phyloP scores from a whole-genome alignment of 2,797 vertebrate species.

The Esox masquinongy region DNA sequence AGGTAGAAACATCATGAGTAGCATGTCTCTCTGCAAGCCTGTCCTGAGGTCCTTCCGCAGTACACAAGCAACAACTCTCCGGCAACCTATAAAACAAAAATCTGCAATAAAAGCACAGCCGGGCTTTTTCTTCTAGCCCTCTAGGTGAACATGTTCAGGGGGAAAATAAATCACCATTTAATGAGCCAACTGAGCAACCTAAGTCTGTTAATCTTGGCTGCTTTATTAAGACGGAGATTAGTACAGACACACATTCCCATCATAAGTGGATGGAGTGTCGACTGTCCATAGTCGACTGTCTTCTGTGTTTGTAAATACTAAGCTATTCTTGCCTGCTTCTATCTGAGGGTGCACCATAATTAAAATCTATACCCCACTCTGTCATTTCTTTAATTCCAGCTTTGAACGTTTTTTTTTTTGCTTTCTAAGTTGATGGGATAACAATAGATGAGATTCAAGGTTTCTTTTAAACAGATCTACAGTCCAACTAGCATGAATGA shows the following conservation, averaged over 20 bases:
- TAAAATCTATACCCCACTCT: constrained; percentile 13
- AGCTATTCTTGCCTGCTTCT: constrained; percentile 18
- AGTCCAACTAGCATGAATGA: constrained; percentile 3
- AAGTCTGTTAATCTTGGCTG: constrained; percentile 50
- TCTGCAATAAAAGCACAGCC: constrained; percentile 42
- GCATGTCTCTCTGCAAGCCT: constrained; percentile 19
- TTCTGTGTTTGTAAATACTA: constrained; percentile 27
- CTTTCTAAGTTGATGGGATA: constrained; percentile 18
- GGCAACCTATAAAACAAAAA: constrained; percentile 46
- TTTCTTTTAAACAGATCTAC: constrained; percentile 14
- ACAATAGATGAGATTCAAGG: constrained; percentile 19
- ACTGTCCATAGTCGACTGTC: constrained; percentile 27
- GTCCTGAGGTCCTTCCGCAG: constrained; percentile 29
- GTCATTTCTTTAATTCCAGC: constrained; percentile 20
- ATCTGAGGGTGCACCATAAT: constrained; percentile 19
- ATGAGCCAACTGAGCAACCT: constrained; percentile 43
- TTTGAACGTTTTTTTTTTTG: constrained; percentile 9
- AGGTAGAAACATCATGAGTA: constrained; percentile 4
- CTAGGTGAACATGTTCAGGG: constrained; percentile 45
- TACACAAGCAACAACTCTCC: constrained; percentile 38
- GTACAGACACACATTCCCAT: constrained; percentile 23
- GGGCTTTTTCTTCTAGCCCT: constrained; percentile 27
- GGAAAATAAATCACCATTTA: constrained; percentile 48
- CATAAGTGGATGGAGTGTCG: constrained; percentile 16
- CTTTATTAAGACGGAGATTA: constrained; percentile 34